Evolutionary conservation across 1,140 invertebrate species (phyloP), one percentile per base, ranked within the genome.

Genomic region (Euura saliciscinereae): DNA sequence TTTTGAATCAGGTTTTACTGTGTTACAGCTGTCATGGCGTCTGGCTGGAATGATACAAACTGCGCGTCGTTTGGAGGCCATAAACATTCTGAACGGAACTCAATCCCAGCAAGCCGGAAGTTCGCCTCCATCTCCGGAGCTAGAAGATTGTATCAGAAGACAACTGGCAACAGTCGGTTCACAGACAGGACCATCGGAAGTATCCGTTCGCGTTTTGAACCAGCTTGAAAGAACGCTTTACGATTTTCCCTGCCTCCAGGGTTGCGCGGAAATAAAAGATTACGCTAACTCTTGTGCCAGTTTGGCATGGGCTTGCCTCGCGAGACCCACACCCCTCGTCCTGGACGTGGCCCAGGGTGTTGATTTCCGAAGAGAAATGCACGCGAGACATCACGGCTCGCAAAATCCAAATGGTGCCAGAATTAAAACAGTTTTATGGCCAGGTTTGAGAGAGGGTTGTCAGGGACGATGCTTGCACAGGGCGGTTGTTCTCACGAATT

Each of bases 341-440:
- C 76, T 85, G 42, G 83, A 84, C 59, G 80, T 80, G 4, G 78
- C 79, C 2, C 81, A 80, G 45, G 72, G 75, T 45, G n/a, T 75
- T 6, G 79, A 83, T n/a, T 93, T 91, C 78, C 80, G 88, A 59
- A 77, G 86, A 28, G 91, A 93, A 11, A 71, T 89, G 6, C 93
- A 94, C 78, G 88, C 91, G 0, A 86, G 93, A 13, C 92, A 92
- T 80, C 91, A 93, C 74, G 86, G 89, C 0, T 93, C 93, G 0
- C 75, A 81, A 0, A 88, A 92, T 78, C 83, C 86, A 2, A 86
- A 89, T 4, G 89, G 87, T 2, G 87, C 88, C 66, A 84, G 83
- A 68, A 91, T 95, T 70, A 88, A 89, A 73, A 90, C 90, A 11
- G 93, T 93, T 74, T 78, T 94, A n/a, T 94, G 93, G 93, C 93